phyloP scores from a whole-genome alignment of 2,113 vertebrate genomes.

The Calypte anna region DNA sequence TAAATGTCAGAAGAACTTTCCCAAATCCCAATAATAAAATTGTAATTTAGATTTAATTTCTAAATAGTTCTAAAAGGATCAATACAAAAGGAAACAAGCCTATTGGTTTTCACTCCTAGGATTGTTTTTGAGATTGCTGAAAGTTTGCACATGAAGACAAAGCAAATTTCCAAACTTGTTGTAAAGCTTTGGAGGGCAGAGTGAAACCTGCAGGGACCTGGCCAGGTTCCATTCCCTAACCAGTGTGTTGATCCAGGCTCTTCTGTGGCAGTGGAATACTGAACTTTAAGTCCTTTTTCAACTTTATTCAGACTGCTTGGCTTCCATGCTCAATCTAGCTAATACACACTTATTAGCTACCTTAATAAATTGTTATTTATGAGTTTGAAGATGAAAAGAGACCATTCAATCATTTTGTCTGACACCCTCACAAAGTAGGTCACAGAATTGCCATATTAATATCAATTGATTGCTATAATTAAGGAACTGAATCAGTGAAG shows the following conservation, averaged over 20 bases:
- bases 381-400: not conserved
- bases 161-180: not conserved
- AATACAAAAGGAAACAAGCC: not conserved
- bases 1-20: not conserved
- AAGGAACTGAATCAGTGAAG: not conserved
- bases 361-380: not conserved
- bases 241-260: not conserved
- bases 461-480: not conserved
- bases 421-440: not conserved
- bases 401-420: not conserved
- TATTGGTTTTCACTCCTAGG: not conserved
- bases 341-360: not conserved
- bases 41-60: not conserved
- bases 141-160: not conserved
- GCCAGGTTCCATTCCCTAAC: not conserved
- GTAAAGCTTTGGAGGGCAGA: not conserved
- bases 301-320: not conserved
- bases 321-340: not conserved
- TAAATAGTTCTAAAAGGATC: not conserved
- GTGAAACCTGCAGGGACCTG: not conserved
- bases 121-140: not conserved
- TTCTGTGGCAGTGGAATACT: not conserved
- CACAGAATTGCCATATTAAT: not conserved
- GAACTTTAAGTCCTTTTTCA: not conserved
- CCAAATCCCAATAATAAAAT: not conserved